Conservation (phyloP, 2,113 vertebrate genomes). For the Lagopus muta region DNA sequence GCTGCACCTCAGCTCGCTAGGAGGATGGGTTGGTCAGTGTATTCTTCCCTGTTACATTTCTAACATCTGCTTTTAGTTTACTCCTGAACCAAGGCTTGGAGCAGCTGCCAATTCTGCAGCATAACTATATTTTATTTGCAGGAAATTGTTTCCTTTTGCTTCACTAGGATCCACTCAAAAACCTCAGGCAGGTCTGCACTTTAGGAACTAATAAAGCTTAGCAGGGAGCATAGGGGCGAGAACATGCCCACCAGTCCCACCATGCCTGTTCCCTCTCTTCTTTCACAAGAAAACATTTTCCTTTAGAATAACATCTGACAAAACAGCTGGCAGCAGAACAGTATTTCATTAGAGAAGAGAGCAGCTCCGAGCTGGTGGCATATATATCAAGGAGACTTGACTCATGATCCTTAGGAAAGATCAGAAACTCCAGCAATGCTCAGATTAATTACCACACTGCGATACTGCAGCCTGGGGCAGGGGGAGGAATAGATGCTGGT, state of each 20-base stretch:
- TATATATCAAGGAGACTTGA: background rate
- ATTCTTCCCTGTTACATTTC: background rate
- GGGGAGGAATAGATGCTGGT: background rate
- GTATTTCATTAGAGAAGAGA: background rate
- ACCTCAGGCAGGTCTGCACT: background rate
- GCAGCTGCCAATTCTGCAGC: background rate
- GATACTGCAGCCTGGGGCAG: background rate
- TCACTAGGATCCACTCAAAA: background rate
- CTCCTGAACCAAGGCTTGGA: background rate
- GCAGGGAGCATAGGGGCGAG: background rate
- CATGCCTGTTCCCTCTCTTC: rapidly evolving
- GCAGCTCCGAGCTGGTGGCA: background rate
- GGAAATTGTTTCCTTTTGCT: background rate
- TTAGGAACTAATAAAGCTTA: background rate
- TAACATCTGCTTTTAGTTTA: background rate
- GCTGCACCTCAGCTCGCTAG: background rate
- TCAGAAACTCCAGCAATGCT: constrained; percentile 21
- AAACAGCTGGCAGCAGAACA: constrained; percentile 3
- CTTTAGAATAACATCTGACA: constrained; percentile 14
- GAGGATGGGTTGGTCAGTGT: background rate
- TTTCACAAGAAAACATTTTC: constrained; percentile 19
- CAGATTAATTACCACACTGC: constrained; percentile 11
- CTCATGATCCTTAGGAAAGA: constrained; percentile 8
- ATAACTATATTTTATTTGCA: background rate
- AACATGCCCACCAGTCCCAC: background rate